Evolutionary conservation across 2,113 vertebrate species (phyloP), one percentile per base, ranked within the genome.

Genomic region (Nycticorax nycticorax): DNA sequence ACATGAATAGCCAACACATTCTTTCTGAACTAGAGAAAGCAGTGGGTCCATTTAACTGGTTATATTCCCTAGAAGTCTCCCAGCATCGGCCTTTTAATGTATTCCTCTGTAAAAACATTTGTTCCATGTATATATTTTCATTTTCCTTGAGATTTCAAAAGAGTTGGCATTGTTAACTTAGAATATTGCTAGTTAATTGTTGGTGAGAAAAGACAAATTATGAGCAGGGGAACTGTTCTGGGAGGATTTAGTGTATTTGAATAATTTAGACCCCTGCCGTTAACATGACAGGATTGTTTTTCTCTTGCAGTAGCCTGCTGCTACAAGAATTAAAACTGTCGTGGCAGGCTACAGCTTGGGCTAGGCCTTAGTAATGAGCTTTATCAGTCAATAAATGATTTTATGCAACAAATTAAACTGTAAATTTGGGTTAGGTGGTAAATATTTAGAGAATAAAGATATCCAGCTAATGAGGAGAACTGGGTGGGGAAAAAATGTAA

Each of bases 171-270:
- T 98, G 99, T 99, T 99, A 99, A 99, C 98, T 99, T 99, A 98
- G 98, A 98, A 98, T 98, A 99, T 99, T 98, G 98, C 98, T 96
- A 96, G 99, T 98, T 99, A 99, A 99, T 99, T 99, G 99, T 99
- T 98, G 99, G 98, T 92, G 98, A 98, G 98, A 97, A 99, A 99
- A 99, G 99, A 99, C 99, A 99, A 99, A 99, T 99, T 99, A 99
- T 99, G 99, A 99, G 98, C 99, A 98, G 97, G 98, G 98, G 98
- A 98, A 98, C 97, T 96, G 98, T 98, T 98, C 98, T 98, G 98
- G 98, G 98, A 98, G 99, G 99, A 99, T 99, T 99, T 99, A 98
- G 98, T 99, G 98, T 99, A 99, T 99, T 99, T 99, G 99, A 99
- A 99, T 99, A 99, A 99, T 99, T 99, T 99, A 99, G 99, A 98